Base-by-base conservation (phyloP, 1,140 invertebrate genomes). In the Lasioglossum baleicum region DNA sequence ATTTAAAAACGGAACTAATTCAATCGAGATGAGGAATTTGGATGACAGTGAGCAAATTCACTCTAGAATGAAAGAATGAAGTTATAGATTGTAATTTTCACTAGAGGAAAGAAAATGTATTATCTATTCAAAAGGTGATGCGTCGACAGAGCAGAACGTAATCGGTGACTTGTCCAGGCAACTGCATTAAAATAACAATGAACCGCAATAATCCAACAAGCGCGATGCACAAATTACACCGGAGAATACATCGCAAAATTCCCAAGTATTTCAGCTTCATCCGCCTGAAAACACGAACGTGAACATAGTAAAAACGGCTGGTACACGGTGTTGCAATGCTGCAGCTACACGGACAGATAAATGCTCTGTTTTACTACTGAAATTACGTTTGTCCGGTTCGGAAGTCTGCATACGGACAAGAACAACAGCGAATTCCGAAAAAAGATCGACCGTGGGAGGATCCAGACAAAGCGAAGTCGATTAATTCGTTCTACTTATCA, bases 341-440 rank as follows among this genome's bases (percentile, higher is more conserved):
- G 7, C 31, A 15, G 68, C 75, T 40, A 31, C 60, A 7, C 4
- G 60, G 60, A 64, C 69, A 35, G 48, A 72, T 53, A 64, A 78
- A 78, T 42, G 69, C 69, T 64, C 53, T 64, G 58, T 65, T 72
- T 72, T 72, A 72, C 75, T 64, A 51, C 67, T 71, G 56, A 11
- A 70, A 42, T 26, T 77, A 71, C 58, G 56, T 67, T 44, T 31
- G 66, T 48, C 17, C 26, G 56, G 15, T 71, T 40, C 7, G n/a
- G 2, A 63, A 63, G 26, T 35, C 44, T 26, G 35, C 20, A 7
- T 22, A 8, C 15, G 15, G 7, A 44, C 15, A 48, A 20, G 40
- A 71, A 26, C 42, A 15, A 40, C 26, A 53, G 22, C 56, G 31
- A 60, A 67, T 75, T 53, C 22, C 15, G 13, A 44, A 22, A 42